A percentile compares a stretch with the other conserved stretches of the same genome.
Evolutionary conservation across 2,797 vertebrate species (phyloP).

Genomic region (Mormyrus proboscirostris): DNA sequence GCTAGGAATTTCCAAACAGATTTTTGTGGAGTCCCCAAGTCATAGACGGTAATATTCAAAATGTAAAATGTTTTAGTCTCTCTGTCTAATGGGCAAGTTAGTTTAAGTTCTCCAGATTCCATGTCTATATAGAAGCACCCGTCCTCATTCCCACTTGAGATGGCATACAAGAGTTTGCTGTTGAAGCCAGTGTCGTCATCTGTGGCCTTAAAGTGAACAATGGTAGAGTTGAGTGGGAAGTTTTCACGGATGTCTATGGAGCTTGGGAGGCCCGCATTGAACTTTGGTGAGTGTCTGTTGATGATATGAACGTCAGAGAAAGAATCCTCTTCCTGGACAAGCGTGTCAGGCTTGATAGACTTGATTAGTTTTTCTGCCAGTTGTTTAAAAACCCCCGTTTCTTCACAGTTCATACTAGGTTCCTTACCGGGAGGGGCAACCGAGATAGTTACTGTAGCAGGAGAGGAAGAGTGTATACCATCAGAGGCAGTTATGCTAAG

Average conservation of each 20-base stretch:
- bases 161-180: conserved; percentile 75
- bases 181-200: conserved; percentile 83
- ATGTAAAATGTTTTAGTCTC: conserved; percentile 83
- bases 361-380: conserved; percentile 81
- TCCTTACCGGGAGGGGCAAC: conserved; percentile 63
- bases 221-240: conserved; percentile 61
- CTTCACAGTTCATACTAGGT: conserved; percentile 65
- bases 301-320: conserved; percentile 76
- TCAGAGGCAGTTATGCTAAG: conserved; percentile 80
- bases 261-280: conserved; percentile 68
- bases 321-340: conserved; percentile 65
- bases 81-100: conserved; percentile 78
- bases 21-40: conserved; percentile 79
- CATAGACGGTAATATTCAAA: conserved; percentile 85
- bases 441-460: conserved; percentile 73
- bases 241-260: conserved; percentile 77
- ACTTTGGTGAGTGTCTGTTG: conserved; percentile 79
- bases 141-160: conserved; percentile 84
- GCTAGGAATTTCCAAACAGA: conserved; percentile 86
- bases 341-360: conserved; percentile 69
- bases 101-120: conserved; percentile 73
- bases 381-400: conserved; percentile 76
- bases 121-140: conserved; percentile 81
- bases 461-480: conserved; percentile 73
- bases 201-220: conserved; percentile 71